phyloP scores from a whole-genome alignment of 2,797 vertebrate genomes.

The Anolis apletophallus region DNA sequence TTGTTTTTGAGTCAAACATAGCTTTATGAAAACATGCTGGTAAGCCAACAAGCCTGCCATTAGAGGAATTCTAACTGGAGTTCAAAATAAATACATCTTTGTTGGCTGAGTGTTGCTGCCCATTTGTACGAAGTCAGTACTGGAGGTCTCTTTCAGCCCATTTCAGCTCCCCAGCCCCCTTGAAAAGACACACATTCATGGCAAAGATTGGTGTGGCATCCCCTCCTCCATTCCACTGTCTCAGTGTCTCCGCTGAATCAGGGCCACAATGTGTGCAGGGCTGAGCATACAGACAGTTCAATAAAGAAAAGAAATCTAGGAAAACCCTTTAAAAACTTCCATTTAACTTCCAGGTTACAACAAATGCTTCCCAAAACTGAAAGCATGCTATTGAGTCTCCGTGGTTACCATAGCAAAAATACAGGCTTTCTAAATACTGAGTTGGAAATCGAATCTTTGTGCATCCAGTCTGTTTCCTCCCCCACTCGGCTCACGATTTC shows the following conservation, averaged over 20 bases:
- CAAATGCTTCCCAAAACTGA: neutral
- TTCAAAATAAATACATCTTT: neutral
- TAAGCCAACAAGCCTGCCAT: neutral
- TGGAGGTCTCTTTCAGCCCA: neutral
- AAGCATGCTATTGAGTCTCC: neutral
- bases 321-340: neutral
- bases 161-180: no score
- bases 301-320: neutral
- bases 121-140: conserved; percentile 14
- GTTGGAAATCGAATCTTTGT: conserved; percentile 38
- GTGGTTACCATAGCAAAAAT: neutral
- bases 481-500: conserved; percentile 71
- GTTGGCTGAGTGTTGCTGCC: neutral
- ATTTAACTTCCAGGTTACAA: neutral
- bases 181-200: neutral
- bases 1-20: neutral
- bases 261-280: neutral
- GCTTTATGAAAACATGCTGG: neutral
- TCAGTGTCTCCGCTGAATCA: neutral
- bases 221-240: neutral
- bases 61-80: neutral
- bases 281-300: neutral
- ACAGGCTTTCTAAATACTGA: neutral
- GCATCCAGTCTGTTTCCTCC: conserved; percentile 50
- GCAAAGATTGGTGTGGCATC: neutral